A percentile compares a stretch with the other conserved stretches of the same genome.
phyloP scores from a whole-genome alignment of 2,113 vertebrate genomes.

The Trochalopteron elliotii region DNA sequence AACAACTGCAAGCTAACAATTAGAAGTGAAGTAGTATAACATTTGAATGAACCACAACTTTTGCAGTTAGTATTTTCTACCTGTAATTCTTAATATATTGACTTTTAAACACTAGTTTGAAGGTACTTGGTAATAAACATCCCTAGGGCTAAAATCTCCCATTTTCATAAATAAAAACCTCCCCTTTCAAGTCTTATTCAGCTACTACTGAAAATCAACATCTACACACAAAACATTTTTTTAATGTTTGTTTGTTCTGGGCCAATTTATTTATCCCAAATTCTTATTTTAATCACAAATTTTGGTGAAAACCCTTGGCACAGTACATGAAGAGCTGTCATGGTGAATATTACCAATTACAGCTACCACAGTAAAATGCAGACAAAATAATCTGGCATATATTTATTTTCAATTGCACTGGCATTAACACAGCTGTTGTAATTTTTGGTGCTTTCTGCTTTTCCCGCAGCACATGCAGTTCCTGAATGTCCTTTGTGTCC shows the following conservation, averaged over 20 bases:
- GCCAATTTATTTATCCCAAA: neutral
- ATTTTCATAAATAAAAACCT: neutral
- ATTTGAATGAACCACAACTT: neutral
- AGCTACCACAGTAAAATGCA: neutral
- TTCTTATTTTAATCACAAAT: neutral
- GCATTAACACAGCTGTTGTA: neutral
- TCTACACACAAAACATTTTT: neutral
- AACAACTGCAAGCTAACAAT: neutral
- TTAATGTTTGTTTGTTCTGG: neutral
- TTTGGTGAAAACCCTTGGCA: neutral
- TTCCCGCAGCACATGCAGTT: neutral
- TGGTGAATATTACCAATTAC: neutral
- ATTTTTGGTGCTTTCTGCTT: neutral
- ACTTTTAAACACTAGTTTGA: neutral
- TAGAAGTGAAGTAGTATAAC: rapidly evolving
- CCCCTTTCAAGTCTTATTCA: neutral
- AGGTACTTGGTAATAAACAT: neutral
- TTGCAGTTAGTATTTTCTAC: neutral
- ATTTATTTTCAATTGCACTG: neutral
- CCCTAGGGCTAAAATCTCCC: neutral
- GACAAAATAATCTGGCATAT: neutral
- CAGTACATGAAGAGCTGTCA: neutral
- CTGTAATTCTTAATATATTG: neutral
- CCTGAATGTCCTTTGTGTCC: neutral
- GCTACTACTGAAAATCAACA: neutral